Evolutionary conservation across 2,113 vertebrate species (phyloP).

Genomic region (Lampris megalopsis): DNA sequence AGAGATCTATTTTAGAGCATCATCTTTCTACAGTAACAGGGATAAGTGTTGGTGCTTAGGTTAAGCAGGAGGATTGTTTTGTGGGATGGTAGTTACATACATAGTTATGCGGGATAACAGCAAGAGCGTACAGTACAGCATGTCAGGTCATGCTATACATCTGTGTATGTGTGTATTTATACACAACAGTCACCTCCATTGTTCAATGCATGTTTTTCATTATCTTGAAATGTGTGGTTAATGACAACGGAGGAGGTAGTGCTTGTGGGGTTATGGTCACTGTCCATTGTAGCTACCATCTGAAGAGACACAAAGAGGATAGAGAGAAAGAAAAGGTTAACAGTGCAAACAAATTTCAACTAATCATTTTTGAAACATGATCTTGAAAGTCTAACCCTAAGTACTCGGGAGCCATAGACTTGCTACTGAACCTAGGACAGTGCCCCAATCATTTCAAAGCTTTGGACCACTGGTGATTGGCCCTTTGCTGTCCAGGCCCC

Average conservation of each 20-base stretch:
- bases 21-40: neutral
- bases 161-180: neutral
- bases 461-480: too few species aligned
- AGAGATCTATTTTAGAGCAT: neutral
- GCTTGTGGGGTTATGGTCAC: slow-evolving; percentile 93
- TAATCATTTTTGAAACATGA: too few species aligned
- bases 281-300: slow-evolving; percentile 97
- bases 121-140: neutral
- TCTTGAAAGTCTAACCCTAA: too few species aligned
- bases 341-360: too few species aligned
- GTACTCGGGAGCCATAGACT: too few species aligned
- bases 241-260: slow-evolving; percentile 92
- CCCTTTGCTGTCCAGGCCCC: too few species aligned
- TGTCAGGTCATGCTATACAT: neutral
- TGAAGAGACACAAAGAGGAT: slow-evolving; percentile 55
- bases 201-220: slow-evolving; percentile 93
- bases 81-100: neutral
- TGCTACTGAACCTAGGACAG: too few species aligned
- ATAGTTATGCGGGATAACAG: neutral
- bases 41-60: slow-evolving; percentile 6
- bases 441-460: too few species aligned
- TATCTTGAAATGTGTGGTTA: slow-evolving; percentile 92
- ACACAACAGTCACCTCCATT: slow-evolving; percentile 88
- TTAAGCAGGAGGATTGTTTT: slow-evolving; percentile 4
- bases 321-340: neutral